Percentiles rank a stretch among this genome's conserved stretches.
phyloP scores from a whole-genome alignment of 2,113 vertebrate species.

The Arvicanthis niloticus region DNA sequence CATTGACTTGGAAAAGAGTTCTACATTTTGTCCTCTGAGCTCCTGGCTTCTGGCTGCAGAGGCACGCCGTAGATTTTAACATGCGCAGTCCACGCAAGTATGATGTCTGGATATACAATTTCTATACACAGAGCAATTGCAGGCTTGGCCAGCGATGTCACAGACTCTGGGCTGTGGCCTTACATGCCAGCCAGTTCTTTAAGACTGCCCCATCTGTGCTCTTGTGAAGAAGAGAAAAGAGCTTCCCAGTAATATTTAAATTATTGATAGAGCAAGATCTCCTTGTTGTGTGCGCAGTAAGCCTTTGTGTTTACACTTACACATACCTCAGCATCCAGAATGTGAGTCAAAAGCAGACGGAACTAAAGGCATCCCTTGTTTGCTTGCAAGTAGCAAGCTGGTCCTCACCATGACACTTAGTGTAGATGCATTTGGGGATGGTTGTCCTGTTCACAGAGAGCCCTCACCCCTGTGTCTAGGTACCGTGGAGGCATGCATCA shows the following conservation, averaged over 20 bases:
- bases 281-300: background rate
- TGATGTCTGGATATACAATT: background rate
- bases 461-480: background rate
- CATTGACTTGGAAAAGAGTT: background rate
- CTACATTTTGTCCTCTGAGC: background rate
- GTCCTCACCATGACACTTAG: background rate
- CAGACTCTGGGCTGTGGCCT: no score
- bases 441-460: background rate
- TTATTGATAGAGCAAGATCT: background rate
- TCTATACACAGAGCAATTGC: background rate
- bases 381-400: background rate
- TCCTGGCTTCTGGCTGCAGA: background rate
- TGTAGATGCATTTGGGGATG: background rate
- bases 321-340: background rate
- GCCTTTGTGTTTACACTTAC: background rate
- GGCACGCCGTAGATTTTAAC: background rate
- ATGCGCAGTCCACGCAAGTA: background rate
- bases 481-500: background rate
- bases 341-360: background rate
- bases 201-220: background rate
- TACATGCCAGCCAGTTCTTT: rapidly evolving
- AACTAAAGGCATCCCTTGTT: background rate
- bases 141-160: background rate
- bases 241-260: background rate
- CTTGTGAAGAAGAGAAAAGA: background rate